Conservation (phyloP, 2,888 invertebrate genomes). For the Pollenia griseotomentosa region DNA sequence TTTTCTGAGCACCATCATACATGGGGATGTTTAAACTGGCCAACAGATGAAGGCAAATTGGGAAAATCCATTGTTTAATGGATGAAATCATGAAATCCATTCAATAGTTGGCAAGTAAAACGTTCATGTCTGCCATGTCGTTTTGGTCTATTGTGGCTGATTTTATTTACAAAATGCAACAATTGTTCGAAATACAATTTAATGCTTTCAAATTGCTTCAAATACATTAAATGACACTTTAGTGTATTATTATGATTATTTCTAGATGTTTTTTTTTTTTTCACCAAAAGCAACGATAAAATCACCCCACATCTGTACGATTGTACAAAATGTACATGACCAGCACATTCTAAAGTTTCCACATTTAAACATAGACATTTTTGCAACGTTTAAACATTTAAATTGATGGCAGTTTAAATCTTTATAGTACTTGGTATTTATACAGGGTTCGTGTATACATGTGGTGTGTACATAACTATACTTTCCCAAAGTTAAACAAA, state of each 20-base stretch:
- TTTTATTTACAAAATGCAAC: conserved; percentile 67
- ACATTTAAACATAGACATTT: neutral
- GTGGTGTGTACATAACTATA: neutral
- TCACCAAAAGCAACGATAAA: neutral
- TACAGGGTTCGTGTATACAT: neutral
- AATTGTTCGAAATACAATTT: conserved; percentile 63
- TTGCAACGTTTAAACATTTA: conserved; percentile 32
- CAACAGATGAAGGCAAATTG: conserved; percentile 60
- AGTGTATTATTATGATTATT: conserved; percentile 57
- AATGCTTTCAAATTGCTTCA: conserved; percentile 50
- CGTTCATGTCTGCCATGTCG: conserved; percentile 55
- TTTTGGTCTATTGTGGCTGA: conserved; percentile 65
- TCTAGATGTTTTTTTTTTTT: conserved; percentile 38
- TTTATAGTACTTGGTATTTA: too few species aligned
- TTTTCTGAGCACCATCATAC: neutral
- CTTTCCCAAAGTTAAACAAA: neutral
- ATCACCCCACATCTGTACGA: neutral
- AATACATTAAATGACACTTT: conserved; percentile 60
- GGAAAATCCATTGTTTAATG: conserved; percentile 69
- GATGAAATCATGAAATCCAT: conserved; percentile 61
- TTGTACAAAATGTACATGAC: neutral
- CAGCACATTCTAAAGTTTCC: neutral
- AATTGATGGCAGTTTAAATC: neutral
- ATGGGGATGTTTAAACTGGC: conserved; percentile 22
- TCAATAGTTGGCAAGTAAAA: conserved; percentile 66